These are phyloP conservation scores for Mythimna lalbum DNA, from an alignment of 2,888 invertebrate genomes.

Conservation along the genomic window DNA sequence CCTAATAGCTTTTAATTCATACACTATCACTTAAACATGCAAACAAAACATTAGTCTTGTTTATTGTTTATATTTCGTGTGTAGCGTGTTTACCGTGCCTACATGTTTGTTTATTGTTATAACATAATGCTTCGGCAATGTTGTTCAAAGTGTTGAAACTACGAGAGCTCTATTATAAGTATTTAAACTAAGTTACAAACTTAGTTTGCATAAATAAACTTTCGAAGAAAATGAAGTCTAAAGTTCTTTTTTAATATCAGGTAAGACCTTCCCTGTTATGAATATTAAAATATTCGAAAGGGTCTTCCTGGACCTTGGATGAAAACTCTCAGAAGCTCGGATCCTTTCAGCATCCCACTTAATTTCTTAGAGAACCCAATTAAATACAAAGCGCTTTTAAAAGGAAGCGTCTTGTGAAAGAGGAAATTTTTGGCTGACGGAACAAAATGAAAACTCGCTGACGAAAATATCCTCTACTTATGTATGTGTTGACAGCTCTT, in stretches of 20 bases:
- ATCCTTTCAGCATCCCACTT: constrained; percentile 58
- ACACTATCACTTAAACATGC: constrained; percentile 44
- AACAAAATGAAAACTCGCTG: constrained; percentile 25
- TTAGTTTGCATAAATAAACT: constrained; percentile 10
- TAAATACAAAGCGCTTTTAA: constrained; percentile 59
- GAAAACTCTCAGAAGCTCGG: constrained; percentile 47
- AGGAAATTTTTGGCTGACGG: constrained; percentile 13
- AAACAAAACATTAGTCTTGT: constrained; percentile 55
- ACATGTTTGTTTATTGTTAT: constrained; percentile 44
- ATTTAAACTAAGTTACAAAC: constrained; percentile 27
- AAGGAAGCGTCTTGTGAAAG: constrained; percentile 32
- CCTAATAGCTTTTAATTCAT: constrained; percentile 44
- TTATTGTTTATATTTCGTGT: constrained; percentile 50
- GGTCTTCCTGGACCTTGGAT: constrained; percentile 24
- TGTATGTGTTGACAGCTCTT: background rate
- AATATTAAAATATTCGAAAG: constrained; percentile 62
- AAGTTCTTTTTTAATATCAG: constrained; percentile 54
- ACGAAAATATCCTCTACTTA: constrained; percentile 10
- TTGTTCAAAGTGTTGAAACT: constrained; percentile 40
- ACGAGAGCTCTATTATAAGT: constrained; percentile 14
- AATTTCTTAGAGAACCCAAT: constrained; percentile 62
- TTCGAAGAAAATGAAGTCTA: constrained; percentile 40
- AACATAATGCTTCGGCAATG: constrained; percentile 15
- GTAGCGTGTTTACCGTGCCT: constrained; percentile 30
- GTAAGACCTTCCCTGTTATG: constrained; percentile 52